phyloP scores from a whole-genome alignment of 2,113 vertebrate species.

The Oplegnathus fasciatus region DNA sequence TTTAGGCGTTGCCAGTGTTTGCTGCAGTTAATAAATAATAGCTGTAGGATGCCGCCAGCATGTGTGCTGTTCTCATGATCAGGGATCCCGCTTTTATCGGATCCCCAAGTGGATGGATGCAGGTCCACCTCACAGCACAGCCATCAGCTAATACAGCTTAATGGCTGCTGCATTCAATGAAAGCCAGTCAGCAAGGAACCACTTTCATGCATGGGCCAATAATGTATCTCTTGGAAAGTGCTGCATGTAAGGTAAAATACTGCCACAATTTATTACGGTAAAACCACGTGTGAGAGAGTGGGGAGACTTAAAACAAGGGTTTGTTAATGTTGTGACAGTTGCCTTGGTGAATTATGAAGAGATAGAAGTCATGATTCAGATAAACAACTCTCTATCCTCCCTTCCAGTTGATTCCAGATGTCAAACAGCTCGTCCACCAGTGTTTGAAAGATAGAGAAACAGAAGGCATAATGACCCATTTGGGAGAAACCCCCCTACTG shows the following conservation, averaged over 20 bases:
- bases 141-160: slow-evolving; percentile 41
- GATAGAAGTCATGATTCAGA: background rate
- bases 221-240: background rate
- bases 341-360: background rate
- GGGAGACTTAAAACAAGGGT: background rate
- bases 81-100: slow-evolving; percentile 10
- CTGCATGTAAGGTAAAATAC: background rate
- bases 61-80: slow-evolving; percentile 11
- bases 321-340: slow-evolving; percentile 8
- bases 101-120: background rate
- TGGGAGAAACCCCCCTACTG: slow-evolving; percentile 22
- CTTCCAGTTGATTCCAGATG: slow-evolving; percentile 26
- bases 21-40: slow-evolving; percentile 2
- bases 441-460: slow-evolving; percentile 29
- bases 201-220: background rate
- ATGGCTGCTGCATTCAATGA: slow-evolving; percentile 35
- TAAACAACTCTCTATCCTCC: slow-evolving; percentile 11
- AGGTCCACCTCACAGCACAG: background rate
- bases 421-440: background rate
- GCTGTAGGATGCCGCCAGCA: background rate
- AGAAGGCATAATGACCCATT: slow-evolving; percentile 32
- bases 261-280: background rate
- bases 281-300: background rate
- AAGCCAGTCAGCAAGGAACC: slow-evolving; percentile 21
- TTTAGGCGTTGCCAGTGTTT: background rate